phyloP scores from a whole-genome alignment of 2,888 invertebrate genomes.

The Harpalus rubripes region DNA sequence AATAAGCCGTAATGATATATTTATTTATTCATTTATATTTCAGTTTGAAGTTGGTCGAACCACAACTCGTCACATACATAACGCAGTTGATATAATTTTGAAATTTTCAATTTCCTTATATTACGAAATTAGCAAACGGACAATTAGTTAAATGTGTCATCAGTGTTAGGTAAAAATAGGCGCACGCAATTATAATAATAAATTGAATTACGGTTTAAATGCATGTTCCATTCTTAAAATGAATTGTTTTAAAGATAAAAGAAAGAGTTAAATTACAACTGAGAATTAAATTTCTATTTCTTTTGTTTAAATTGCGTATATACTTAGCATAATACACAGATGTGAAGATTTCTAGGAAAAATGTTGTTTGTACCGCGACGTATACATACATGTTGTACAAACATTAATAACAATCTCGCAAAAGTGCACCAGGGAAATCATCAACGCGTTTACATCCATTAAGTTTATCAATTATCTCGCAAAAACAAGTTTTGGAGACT shows the following conservation, averaged over 20 bases:
- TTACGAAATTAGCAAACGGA: not conserved
- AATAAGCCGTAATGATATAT: too few relatives aligned
- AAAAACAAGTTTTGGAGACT: constrained; percentile 46
- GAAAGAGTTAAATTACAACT: constrained; percentile 48
- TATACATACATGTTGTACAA: constrained; percentile 22
- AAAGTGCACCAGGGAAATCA: constrained; percentile 11
- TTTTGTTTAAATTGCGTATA: constrained; percentile 51
- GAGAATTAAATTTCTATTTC: constrained; percentile 52
- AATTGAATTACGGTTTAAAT: constrained; percentile 27
- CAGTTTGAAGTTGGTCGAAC: too few relatives aligned
- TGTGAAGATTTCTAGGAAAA: constrained; percentile 48
- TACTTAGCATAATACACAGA: constrained; percentile 37
- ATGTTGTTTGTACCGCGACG: constrained; percentile 27
- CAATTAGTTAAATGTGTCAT: not conserved
- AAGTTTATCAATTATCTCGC: constrained; percentile 11
- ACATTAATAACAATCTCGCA: constrained; percentile 20
- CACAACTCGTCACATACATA: too few relatives aligned
- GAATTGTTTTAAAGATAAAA: constrained; percentile 49
- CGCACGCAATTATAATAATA: constrained; percentile 14
- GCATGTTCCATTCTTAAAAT: constrained; percentile 42
- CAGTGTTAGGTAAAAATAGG: not conserved
- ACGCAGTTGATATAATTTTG: too few relatives aligned
- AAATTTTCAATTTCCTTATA: not conserved
- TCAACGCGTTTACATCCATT: constrained; percentile 11
- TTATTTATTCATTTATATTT: too few relatives aligned